A percentile compares a stretch with the other conserved stretches of the same genome.
phyloP scores from a whole-genome alignment of 1,140 invertebrate species.

The Polypedilum vanderplanki region DNA sequence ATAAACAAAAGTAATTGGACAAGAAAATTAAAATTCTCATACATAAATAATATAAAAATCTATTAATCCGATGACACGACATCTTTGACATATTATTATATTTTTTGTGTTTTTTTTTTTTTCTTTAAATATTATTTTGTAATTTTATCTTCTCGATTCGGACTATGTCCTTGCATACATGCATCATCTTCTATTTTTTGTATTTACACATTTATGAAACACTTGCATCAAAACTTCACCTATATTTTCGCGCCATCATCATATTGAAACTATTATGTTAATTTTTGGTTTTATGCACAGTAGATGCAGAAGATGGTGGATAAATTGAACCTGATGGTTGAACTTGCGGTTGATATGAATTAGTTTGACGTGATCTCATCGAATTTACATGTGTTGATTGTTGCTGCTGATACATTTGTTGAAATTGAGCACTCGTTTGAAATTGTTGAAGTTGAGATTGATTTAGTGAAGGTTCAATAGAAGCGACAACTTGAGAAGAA shows the following conservation, averaged over 20 bases:
- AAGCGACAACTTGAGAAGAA: background rate
- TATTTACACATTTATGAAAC: background rate
- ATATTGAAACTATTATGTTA: background rate
- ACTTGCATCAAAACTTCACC: background rate
- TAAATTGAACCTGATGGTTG: background rate
- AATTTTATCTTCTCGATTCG: background rate
- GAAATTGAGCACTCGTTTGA: constrained; percentile 16
- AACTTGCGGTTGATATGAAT: constrained; percentile 18
- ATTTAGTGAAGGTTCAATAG: background rate
- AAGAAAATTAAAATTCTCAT: background rate
- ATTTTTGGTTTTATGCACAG: constrained; percentile 24
- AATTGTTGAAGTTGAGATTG: background rate
- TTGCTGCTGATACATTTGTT: constrained; percentile 19
- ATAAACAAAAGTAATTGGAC: background rate
- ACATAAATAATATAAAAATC: background rate
- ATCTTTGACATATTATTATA: background rate
- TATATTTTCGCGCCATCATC: background rate
- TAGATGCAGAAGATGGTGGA: background rate
- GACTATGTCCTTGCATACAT: background rate
- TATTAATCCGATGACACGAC: background rate
- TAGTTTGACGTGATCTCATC: background rate
- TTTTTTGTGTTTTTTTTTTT: background rate
- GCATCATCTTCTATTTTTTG: no score
- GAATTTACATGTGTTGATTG: background rate
- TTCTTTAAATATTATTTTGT: background rate